Evolutionary conservation across 2,888 invertebrate species (phyloP).

Genomic region (Chouioia cunea): DNA sequence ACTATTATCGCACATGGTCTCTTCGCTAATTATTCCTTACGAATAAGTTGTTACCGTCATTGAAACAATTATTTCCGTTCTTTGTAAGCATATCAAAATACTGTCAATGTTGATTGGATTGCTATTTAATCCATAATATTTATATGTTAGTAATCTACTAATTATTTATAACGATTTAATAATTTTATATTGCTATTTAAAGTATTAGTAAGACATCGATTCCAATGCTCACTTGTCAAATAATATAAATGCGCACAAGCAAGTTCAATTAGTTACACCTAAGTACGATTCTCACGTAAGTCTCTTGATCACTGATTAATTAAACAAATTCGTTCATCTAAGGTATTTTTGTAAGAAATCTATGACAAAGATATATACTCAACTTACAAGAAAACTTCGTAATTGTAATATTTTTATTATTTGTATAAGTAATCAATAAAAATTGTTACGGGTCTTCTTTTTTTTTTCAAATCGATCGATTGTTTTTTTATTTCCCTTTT

Average conservation of each 20-base stretch:
- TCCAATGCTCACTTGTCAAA: slow-evolving; percentile 46
- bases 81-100: slow-evolving; percentile 5
- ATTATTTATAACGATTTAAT: not conserved
- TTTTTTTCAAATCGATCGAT: slow-evolving; percentile 11
- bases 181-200: not conserved
- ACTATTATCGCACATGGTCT: not conserved
- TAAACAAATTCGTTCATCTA: too few species aligned
- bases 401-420: slow-evolving; percentile 26
- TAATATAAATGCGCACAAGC: too few species aligned
- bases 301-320: too few species aligned
- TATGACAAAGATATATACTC: too few species aligned
- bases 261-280: too few species aligned
- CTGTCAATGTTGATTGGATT: not conserved
- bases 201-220: not conserved
- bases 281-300: too few species aligned
- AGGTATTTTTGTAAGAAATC: too few species aligned
- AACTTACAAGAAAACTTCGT: not conserved
- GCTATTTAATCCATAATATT: not conserved
- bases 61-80: slow-evolving; percentile 10
- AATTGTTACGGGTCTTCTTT: slow-evolving; percentile 31
- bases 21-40: not conserved
- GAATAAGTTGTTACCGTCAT: slow-evolving; percentile 37
- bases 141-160: slow-evolving; percentile 14
- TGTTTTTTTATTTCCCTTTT: slow-evolving; percentile 24
- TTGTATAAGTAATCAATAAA: slow-evolving; percentile 30